These are phyloP conservation scores for Aphidius ervi DNA, from an alignment of 1,140 invertebrate species.

Conservation along the genomic window DNA sequence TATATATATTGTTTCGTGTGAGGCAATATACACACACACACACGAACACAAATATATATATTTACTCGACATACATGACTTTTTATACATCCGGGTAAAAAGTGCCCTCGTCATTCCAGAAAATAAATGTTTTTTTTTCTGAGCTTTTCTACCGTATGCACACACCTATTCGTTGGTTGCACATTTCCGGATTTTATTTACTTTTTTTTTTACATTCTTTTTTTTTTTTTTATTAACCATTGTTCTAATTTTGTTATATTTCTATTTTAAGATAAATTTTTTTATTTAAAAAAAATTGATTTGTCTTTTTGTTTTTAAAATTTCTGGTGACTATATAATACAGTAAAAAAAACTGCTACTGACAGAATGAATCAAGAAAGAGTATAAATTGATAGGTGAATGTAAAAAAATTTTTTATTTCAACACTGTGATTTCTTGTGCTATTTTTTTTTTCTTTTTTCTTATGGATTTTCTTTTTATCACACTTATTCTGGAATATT, in stretches of 20 bases:
- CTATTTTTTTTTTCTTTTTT: conserved; percentile 9
- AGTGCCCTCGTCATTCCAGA: too few relatives aligned
- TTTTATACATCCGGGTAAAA: too few relatives aligned
- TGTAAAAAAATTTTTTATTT: conserved; percentile 7
- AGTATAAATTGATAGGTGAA: conserved; percentile 5
- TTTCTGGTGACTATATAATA: too few relatives aligned
- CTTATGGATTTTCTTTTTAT: conserved; percentile 12
- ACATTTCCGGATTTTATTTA: too few relatives aligned
- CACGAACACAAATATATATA: too few relatives aligned
- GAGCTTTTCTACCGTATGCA: background rate
- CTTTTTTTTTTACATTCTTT: background rate
- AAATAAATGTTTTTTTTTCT: conserved; percentile 2
- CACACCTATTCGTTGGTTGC: background rate
- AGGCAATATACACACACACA: too few relatives aligned
- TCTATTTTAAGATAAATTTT: background rate
- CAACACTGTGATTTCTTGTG: conserved; percentile 1
- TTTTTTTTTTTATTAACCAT: background rate
- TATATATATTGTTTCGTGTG: too few relatives aligned
- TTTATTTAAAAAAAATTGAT: too few relatives aligned
- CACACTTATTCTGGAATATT: conserved; percentile 4
- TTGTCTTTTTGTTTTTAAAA: too few relatives aligned
- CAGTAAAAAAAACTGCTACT: background rate
- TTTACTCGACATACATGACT: too few relatives aligned
- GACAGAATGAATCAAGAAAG: background rate
- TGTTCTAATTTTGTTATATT: background rate